Percentiles rank a stretch among this genome's conserved stretches.
Evolutionary conservation across 2,113 vertebrate species (phyloP).

Genomic region (Quiscalus mexicanus): DNA sequence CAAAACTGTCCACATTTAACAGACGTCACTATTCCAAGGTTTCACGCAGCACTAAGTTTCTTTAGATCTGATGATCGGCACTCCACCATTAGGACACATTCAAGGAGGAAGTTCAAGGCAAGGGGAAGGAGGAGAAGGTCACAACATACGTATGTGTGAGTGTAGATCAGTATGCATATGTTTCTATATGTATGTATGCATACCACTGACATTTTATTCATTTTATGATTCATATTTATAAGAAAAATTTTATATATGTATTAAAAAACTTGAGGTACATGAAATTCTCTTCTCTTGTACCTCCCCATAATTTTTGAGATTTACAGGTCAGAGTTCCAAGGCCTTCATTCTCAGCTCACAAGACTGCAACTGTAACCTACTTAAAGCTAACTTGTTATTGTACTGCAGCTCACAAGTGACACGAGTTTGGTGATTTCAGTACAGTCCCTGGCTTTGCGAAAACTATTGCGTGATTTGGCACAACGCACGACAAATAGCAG

Average conservation of each 20-base stretch:
- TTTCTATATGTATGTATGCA: neutral
- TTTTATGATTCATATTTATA: neutral
- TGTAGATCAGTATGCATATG: neutral
- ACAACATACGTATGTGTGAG: neutral
- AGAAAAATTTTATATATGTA: neutral
- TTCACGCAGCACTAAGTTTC: constrained; percentile 60
- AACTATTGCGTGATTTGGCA: constrained; percentile 71
- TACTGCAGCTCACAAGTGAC: constrained; percentile 70
- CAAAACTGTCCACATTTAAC: constrained; percentile 73
- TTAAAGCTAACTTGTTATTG: constrained; percentile 46
- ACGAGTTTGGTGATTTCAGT: constrained; percentile 71
- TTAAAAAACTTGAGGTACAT: neutral
- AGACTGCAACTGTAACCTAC: constrained; percentile 33
- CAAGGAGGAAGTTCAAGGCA: constrained; percentile 68
- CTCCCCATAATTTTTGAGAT: neutral
- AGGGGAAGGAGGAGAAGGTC: constrained; percentile 64
- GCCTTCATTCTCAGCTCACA: constrained; percentile 21
- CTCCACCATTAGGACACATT: constrained; percentile 52
- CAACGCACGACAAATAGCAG: constrained; percentile 68
- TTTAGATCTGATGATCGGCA: constrained; percentile 58
- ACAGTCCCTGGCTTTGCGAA: constrained; percentile 69
- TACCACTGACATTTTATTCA: neutral
- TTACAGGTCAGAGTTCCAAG: neutral
- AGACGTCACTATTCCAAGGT: constrained; percentile 71
- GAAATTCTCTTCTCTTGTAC: neutral